Percentiles rank a stretch among this genome's conserved stretches.
phyloP scores from a whole-genome alignment of 2,888 invertebrate species.

The Euspilapteryx auroguttella region DNA sequence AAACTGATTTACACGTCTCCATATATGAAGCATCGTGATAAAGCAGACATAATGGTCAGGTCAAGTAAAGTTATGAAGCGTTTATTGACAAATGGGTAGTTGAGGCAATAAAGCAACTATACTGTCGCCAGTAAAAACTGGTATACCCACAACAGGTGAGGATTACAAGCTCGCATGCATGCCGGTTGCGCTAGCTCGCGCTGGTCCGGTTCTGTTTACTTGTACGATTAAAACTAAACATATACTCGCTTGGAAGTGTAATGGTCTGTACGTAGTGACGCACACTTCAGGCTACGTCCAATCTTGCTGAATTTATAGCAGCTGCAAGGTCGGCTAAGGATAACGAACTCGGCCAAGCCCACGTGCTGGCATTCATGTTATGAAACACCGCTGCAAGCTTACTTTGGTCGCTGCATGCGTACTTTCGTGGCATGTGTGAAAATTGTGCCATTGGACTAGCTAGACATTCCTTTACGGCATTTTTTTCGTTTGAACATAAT shows the following conservation, averaged over 20 bases:
- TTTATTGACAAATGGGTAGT: slow-evolving; percentile 1
- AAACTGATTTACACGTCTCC: not conserved
- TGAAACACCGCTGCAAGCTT: too few relatives aligned
- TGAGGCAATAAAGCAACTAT: slow-evolving; percentile 6
- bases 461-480: too few relatives aligned
- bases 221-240: slow-evolving; percentile 10
- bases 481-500: too few relatives aligned
- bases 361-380: too few relatives aligned
- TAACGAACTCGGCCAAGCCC: slow-evolving; percentile 35
- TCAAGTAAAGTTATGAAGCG: slow-evolving; percentile 1
- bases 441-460: too few relatives aligned
- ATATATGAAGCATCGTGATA: too few relatives aligned
- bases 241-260: too few relatives aligned
- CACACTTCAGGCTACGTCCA: too few relatives aligned
- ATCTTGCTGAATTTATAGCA: slow-evolving; percentile 49
- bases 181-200: slow-evolving; percentile 16
- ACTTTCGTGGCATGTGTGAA: too few relatives aligned
- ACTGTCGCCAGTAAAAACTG: slow-evolving; percentile 33
- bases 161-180: slow-evolving; percentile 22
- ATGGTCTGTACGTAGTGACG: too few relatives aligned
- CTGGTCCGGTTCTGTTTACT: slow-evolving; percentile 26
- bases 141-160: slow-evolving; percentile 33
- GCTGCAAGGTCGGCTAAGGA: slow-evolving; percentile 52
- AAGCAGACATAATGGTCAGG: too few relatives aligned
- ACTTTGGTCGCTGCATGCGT: too few relatives aligned